A percentile compares a stretch with the other conserved stretches of the same genome.
These are phyloP conservation scores for Hypomesus transpacificus DNA, from an alignment of 2,113 vertebrate genomes.

Conservation along the genomic window DNA sequence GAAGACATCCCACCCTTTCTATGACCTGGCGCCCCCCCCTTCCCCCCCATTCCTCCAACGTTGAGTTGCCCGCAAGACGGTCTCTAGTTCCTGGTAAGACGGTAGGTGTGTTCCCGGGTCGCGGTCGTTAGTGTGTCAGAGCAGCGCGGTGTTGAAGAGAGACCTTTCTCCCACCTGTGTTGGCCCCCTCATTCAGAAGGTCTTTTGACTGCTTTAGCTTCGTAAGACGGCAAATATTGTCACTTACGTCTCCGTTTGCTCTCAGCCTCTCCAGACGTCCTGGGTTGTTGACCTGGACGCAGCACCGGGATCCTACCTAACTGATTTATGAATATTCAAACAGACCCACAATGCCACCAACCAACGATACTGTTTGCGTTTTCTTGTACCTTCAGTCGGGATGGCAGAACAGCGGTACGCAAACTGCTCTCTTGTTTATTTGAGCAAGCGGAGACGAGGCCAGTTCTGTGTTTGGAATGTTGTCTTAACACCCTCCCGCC, in stretches of 20 bases:
- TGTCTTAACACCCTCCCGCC: constrained; percentile 60
- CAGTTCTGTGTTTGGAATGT: constrained; percentile 54
- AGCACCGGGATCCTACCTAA: constrained; percentile 2
- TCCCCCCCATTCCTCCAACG: constrained; percentile 6
- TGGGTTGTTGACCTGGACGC: constrained; percentile 32
- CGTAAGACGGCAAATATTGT: constrained; percentile 61
- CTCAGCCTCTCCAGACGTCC: constrained; percentile 4
- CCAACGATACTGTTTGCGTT: constrained; percentile 37
- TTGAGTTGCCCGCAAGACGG: constrained; percentile 9
- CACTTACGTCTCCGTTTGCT: constrained; percentile 43
- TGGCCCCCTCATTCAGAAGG: constrained; percentile 14
- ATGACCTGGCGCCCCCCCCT: constrained; percentile 43
- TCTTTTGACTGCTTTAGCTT: background rate
- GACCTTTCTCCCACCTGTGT: constrained; percentile 47
- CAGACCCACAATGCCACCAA: constrained; percentile 19
- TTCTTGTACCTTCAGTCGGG: constrained; percentile 24
- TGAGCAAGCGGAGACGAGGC: constrained; percentile 44
- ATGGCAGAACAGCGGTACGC: constrained; percentile 36
- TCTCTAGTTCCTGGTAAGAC: constrained; percentile 43
- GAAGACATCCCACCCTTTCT: constrained; percentile 27
- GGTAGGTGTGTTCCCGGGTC: constrained; percentile 27
- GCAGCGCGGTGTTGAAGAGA: constrained; percentile 35
- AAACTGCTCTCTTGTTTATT: constrained; percentile 52
- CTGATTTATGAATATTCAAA: constrained; percentile 60
- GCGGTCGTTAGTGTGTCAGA: constrained; percentile 23